Evolutionary conservation across 2,888 invertebrate species (phyloP).

Genomic region (Acanthococcus lagerstroemiae): DNA sequence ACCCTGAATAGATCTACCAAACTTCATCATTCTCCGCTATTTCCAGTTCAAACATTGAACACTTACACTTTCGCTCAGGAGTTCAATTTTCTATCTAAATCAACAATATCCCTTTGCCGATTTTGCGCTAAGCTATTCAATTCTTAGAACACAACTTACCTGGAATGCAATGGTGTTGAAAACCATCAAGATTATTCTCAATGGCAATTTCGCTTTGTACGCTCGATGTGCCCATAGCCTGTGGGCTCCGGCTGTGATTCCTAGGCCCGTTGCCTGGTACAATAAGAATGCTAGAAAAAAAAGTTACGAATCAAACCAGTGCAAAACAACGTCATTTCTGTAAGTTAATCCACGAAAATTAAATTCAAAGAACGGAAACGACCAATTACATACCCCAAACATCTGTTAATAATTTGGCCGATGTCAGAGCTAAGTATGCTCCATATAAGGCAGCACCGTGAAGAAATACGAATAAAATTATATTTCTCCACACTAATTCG

Average conservation of each 20-base stretch:
- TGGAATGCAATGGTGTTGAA: slow-evolving; percentile 89
- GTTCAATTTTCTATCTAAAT: too few species aligned
- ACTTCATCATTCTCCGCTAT: too few species aligned
- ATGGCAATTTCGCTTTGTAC: slow-evolving; percentile 88
- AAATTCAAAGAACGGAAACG: background rate
- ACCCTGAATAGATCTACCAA: too few species aligned
- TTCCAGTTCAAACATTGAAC: too few species aligned
- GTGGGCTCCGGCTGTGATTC: slow-evolving; percentile 95
- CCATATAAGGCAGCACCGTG: slow-evolving; percentile 69
- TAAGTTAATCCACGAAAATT: background rate
- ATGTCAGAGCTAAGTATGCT: slow-evolving; percentile 58
- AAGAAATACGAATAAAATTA: slow-evolving; percentile 63
- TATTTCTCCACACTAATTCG: slow-evolving; percentile 69
- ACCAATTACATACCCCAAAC: slow-evolving; percentile 54
- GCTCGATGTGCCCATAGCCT: slow-evolving; percentile 91
- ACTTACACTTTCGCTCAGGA: too few species aligned
- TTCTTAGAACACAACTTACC: too few species aligned
- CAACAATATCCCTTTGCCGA: too few species aligned
- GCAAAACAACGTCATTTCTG: background rate
- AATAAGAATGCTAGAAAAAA: slow-evolving; percentile 55
- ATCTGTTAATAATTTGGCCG: slow-evolving; percentile 62
- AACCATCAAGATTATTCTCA: slow-evolving; percentile 64
- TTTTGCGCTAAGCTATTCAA: too few species aligned
- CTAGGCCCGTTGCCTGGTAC: slow-evolving; percentile 70
- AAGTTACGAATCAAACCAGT: background rate